These are phyloP conservation scores for Lophotis ruficrista DNA, from an alignment of 2,113 vertebrate genomes.

Conservation along the genomic window DNA sequence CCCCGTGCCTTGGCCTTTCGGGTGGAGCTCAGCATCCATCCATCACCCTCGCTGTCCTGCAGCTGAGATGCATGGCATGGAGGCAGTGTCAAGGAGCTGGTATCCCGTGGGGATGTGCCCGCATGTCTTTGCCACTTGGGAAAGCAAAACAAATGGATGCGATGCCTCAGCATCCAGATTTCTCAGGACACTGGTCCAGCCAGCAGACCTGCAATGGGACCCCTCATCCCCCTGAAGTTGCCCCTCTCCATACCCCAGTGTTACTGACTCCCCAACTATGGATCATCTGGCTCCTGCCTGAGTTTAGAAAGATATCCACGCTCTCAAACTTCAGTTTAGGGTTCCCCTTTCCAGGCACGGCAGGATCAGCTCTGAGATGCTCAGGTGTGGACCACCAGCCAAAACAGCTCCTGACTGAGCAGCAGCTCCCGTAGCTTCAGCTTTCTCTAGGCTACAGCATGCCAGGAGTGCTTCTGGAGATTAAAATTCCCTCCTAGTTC, in stretches of 20 bases:
- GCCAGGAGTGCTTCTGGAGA: not conserved
- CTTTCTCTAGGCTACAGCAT: not conserved
- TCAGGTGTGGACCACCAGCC: not conserved
- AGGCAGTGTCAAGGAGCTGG: accelerated
- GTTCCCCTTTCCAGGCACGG: not conserved
- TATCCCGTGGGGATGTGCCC: accelerated
- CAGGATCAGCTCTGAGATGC: not conserved
- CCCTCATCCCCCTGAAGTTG: accelerated
- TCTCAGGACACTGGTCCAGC: accelerated
- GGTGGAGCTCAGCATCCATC: not conserved
- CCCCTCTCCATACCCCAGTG: not conserved
- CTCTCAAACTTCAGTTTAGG: not conserved
- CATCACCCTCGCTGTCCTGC: not conserved
- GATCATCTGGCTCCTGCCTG: not conserved
- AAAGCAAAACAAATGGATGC: accelerated
- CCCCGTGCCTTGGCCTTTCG: accelerated
- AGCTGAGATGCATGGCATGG: not conserved
- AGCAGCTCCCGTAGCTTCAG: not conserved
- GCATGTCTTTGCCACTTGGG: accelerated
- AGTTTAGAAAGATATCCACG: not conserved
- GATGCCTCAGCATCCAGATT: accelerated
- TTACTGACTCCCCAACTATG: too few species aligned
- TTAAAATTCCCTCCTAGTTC: not conserved
- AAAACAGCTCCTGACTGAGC: not conserved
- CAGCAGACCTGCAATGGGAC: not conserved